Conservation (phyloP, 53 echinoderm and acorn worm species). For the Paelopatides confundens region DNA sequence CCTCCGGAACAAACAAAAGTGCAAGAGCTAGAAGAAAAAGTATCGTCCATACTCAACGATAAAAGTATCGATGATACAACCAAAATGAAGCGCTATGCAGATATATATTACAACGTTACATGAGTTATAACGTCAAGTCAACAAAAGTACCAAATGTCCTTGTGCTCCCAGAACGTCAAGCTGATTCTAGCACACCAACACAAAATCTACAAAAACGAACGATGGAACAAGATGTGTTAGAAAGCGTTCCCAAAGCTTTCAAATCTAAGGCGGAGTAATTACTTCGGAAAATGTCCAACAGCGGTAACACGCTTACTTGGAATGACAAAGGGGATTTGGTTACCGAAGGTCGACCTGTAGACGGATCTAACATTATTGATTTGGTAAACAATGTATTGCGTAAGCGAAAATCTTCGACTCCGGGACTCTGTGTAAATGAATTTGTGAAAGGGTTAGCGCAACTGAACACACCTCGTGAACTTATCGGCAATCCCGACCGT, state of each 20-base stretch:
- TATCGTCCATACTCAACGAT: not conserved
- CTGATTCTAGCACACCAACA: too few relatives aligned
- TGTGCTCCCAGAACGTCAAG: not conserved
- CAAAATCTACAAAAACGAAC: too few relatives aligned
- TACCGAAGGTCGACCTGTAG: not conserved
- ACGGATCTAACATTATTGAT: conserved; percentile 64
- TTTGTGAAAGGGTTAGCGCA: conserved; percentile 34
- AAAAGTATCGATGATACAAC: not conserved
- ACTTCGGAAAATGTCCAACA: not conserved
- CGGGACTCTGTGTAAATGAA: conserved; percentile 6
- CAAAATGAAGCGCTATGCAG: conserved; percentile 24
- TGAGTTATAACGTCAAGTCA: not conserved
- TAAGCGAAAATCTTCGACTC: conserved; percentile 33
- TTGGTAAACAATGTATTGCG: conserved; percentile 57
- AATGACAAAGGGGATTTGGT: conserved; percentile 9
- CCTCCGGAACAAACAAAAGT: not conserved
- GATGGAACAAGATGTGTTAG: conserved; percentile 17
- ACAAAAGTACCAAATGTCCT: not conserved
- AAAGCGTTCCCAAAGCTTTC: not conserved
- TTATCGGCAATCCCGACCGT: conserved; percentile 54
- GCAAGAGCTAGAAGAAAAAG: not conserved
- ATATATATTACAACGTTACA: conserved; percentile 5
- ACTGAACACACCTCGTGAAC: conserved; percentile 53
- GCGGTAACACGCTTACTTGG: not conserved
- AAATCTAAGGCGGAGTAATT: conserved; percentile 3